Conservation (phyloP, 2,797 vertebrate species). For the Phaenicophaeus curvirostris region DNA sequence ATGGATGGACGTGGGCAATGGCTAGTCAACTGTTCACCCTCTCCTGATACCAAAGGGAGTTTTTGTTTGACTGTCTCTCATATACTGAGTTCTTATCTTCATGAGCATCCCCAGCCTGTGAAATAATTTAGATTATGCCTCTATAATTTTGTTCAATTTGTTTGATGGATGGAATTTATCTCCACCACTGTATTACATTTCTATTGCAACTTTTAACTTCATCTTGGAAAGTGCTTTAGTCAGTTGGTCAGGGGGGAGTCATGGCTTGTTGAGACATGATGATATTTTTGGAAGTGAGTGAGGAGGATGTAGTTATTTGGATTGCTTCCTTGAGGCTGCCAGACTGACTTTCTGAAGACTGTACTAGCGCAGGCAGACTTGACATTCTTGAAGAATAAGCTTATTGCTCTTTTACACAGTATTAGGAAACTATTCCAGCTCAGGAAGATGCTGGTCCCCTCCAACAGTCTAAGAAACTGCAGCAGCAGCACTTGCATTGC, state of each 20-base stretch:
- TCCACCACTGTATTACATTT: not conserved
- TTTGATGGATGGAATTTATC: not conserved
- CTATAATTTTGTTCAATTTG: not conserved
- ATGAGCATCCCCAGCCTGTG: not conserved
- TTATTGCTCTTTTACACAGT: not conserved
- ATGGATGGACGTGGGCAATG: not conserved
- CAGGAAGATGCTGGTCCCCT: not conserved
- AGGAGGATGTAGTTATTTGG: not conserved
- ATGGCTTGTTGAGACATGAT: not conserved
- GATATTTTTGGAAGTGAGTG: not conserved
- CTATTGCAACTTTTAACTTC: not conserved
- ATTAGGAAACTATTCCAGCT: not conserved
- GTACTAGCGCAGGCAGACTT: not conserved
- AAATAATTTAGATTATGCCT: not conserved
- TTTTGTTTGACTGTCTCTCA: not conserved
- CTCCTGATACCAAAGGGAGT: accelerated
- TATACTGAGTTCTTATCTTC: not conserved
- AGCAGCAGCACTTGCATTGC: not conserved
- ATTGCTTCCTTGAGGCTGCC: not conserved
- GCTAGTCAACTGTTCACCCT: not conserved
- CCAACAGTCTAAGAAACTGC: not conserved
- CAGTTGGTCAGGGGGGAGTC: not conserved
- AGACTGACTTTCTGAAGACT: not conserved
- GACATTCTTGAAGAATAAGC: not conserved
- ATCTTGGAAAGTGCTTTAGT: not conserved